Base-by-base conservation (phyloP, 2,797 vertebrate species). In the Macroramphosus scolopax region DNA sequence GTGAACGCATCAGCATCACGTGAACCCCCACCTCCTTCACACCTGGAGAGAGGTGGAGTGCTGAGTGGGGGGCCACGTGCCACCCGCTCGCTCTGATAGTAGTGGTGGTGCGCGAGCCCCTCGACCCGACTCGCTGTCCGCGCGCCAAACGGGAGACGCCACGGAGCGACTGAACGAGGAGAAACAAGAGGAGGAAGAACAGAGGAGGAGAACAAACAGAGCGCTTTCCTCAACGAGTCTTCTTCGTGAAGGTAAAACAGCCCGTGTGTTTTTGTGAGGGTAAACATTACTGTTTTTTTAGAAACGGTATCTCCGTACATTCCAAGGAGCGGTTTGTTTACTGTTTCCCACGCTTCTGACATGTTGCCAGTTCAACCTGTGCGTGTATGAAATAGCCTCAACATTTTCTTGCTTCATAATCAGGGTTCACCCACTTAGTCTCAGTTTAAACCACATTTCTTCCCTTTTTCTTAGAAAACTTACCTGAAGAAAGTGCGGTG, bases 181-280 rank as follows among this genome's bases (percentile, higher is more conserved):
- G 20, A 17, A 12, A 51, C 31, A 4, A 33, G 32, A 35, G 16
- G 22, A 53, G n/a, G 12, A 12, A 17, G 17, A 54, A 1, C 0
- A 26, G 20, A 45, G 30, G 5, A 17, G 18, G 8, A 42, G 30
- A 31, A n/a, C n/a, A n/a, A n/a, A n/a, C n/a, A n/a, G n/a, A n/a
- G n/a, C n/a, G n/a, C 10, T 33, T 22, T 28, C n/a, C 5, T 53
- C 16, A 0, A 32, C 41, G 25, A 54, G 52, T 69, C 68, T 68
- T 75, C 66, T 66, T 38, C 9, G 25, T 13, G 55, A 75, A 87
- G 82, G 85, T 86, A 75, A 61, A 8, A 17, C 0, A 11, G n/a
- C n/a, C n/a, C n/a, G n/a, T n/a, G n/a, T n/a, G n/a, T n/a, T n/a
- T n/a, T n/a, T n/a, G n/a, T n/a, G n/a, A n/a, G n/a, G n/a, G n/a